Conservation (phyloP, 2,888 invertebrate genomes). For the Eupithecia insigniata region DNA sequence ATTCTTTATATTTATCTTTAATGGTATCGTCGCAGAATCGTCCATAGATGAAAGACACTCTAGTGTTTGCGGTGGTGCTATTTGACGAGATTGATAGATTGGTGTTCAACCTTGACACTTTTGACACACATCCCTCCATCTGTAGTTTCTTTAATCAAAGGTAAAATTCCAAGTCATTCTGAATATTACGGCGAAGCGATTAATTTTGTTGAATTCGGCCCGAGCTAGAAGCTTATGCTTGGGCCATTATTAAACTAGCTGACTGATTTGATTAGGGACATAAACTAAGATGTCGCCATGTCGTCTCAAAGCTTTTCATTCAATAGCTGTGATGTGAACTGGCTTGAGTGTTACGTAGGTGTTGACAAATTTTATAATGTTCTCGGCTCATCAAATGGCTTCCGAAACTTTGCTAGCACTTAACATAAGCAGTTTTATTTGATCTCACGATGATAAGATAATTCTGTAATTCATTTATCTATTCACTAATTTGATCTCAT, state of each 20-base stretch:
- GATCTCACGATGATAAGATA: slow-evolving; percentile 25
- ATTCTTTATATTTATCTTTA: too few relatives aligned
- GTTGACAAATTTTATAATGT: slow-evolving; percentile 12
- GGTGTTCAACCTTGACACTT: too few relatives aligned
- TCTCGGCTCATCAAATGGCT: slow-evolving; percentile 4
- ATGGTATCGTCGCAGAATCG: too few relatives aligned
- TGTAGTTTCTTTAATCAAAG: too few relatives aligned
- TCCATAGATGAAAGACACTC: too few relatives aligned
- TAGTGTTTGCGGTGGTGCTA: too few relatives aligned
- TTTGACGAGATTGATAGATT: too few relatives aligned
- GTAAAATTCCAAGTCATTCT: too few relatives aligned
- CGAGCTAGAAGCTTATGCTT: not conserved
- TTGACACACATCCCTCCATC: too few relatives aligned
- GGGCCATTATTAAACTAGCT: not conserved
- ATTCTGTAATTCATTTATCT: slow-evolving; percentile 4
- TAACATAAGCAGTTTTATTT: slow-evolving; percentile 23
- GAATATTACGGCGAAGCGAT: too few relatives aligned
- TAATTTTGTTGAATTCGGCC: too few relatives aligned
- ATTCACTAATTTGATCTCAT: slow-evolving; percentile 21
- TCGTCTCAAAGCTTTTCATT: not conserved
- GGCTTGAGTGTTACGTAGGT: slow-evolving; percentile 7
- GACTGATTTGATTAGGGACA: not conserved
- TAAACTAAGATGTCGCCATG: slow-evolving; percentile 3
- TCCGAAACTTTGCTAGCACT: slow-evolving; percentile 6
- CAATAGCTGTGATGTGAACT: not conserved